Base-by-base conservation (phyloP, 35 echinoderm and acorn worm genomes). In the Hemicentrotus pulcherrimus region DNA sequence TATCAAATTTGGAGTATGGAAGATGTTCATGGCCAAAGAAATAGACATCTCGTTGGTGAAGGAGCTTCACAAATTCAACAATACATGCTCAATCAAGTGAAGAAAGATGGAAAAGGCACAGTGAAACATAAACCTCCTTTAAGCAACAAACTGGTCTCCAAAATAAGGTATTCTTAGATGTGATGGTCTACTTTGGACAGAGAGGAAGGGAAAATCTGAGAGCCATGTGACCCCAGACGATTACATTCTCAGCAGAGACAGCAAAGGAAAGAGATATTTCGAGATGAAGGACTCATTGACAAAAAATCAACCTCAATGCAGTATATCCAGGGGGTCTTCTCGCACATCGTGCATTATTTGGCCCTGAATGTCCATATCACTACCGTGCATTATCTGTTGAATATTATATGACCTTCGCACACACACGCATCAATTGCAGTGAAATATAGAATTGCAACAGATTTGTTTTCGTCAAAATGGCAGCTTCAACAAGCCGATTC, bases 181-280 rank as follows among this genome's bases (percentile, higher is more conserved):
- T 59, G 10, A 59, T 59, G 52, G 52, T 59, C 31, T 92, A 88
- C 22, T 95, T 97, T 0, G 59, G 60, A 52, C 87, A 94, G 58
- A 94, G 91, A 61, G 96, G 86, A 59, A 88, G 95, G 15, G 91
- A 95, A 48, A 90, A 90, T 31, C 48, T 97, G 6, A 86, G 92
- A 93, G 46, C 86, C 10, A 95, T 95, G 95, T 95, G 95, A 95
- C 94, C 22, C 47, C 85, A 32, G 18, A 31, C 16, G 95, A 97
- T 88, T 97, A 92, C 31, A 59, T 50, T 45, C 9, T 97, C 24
- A 61, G 47, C n/a, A 94, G 15, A 35, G 93, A 94, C 86, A 61
- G 94, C 30, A 32, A 94, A 31, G 86, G 60, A 2, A 47, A 48
- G 41, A 16, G 91, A 47, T 50, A 92, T 92, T 47, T 92, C 46